Percentiles rank a stretch among this genome's conserved stretches.
phyloP scores from a whole-genome alignment of 2,797 vertebrate species.

The Pelochelys cantorii region DNA sequence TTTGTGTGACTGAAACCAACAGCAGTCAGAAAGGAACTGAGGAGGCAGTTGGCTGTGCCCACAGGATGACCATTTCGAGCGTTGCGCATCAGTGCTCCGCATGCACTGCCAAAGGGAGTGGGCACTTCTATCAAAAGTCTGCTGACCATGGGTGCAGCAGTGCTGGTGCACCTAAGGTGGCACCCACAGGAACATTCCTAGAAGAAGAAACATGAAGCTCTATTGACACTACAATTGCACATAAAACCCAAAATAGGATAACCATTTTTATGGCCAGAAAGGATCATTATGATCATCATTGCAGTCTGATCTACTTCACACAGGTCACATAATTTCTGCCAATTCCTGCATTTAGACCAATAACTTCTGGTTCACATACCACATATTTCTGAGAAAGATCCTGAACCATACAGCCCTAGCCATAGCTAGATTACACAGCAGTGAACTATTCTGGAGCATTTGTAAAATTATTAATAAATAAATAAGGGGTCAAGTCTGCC shows the following conservation, averaged over 20 bases:
- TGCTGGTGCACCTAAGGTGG: too few relatives aligned
- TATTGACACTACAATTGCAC: background rate
- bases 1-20: too few relatives aligned
- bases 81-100: too few relatives aligned
- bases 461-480: constrained; percentile 11
- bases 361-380: background rate
- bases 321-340: background rate
- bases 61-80: too few relatives aligned
- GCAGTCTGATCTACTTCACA: background rate
- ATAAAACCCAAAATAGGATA: background rate
- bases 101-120: too few relatives aligned
- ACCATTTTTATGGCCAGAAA: background rate
- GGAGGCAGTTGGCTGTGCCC: too few relatives aligned
- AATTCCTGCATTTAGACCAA: background rate
- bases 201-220: accelerated
- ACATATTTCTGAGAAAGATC: background rate
- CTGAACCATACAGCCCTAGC: background rate
- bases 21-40: too few relatives aligned
- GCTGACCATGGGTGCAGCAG: too few relatives aligned
- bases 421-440: background rate
- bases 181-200: too few relatives aligned
- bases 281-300: background rate
- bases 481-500: background rate
- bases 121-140: too few relatives aligned
- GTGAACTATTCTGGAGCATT: background rate